phyloP scores from a whole-genome alignment of 2,113 vertebrate genomes.

The Stigmatopora argus region DNA sequence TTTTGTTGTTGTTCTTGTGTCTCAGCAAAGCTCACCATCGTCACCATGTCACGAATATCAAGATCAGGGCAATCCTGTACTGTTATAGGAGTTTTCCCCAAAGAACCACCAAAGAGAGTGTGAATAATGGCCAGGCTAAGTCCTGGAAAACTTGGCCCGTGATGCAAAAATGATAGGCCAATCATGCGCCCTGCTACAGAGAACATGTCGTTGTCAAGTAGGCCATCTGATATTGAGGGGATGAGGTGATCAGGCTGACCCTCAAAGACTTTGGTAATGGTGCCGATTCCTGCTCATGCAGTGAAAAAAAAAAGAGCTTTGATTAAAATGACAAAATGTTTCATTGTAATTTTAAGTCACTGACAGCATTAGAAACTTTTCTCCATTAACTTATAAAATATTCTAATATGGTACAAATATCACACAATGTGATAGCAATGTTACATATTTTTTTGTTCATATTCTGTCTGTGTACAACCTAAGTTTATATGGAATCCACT shows the following conservation, averaged over 20 bases:
- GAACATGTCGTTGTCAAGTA: conserved; percentile 41
- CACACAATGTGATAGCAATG: not conserved
- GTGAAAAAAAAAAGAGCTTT: not conserved
- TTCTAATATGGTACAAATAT: not conserved
- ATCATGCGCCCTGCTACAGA: conserved; percentile 37
- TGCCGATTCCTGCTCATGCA: conserved; percentile 18
- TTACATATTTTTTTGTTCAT: not conserved
- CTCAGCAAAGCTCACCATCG: conserved; percentile 20
- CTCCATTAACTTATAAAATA: not conserved
- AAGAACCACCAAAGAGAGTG: conserved; percentile 35
- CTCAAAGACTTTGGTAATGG: conserved; percentile 39
- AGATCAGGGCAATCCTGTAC: conserved; percentile 38
- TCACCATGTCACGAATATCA: conserved; percentile 34
- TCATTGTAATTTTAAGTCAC: not conserved
- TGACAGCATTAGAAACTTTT: not conserved
- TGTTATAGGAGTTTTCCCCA: conserved; percentile 23
- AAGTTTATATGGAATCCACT: conserved; percentile 38
- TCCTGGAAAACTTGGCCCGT: conserved; percentile 35
- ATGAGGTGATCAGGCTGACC: conserved; percentile 48
- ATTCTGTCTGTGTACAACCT: conserved; percentile 19
- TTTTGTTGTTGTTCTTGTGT: not conserved
- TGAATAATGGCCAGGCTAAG: conserved; percentile 42
- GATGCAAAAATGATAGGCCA: conserved; percentile 44
- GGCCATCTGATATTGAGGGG: conserved; percentile 33
- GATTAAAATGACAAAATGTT: not conserved